phyloP scores from a whole-genome alignment of 2,888 invertebrate species.

The Volucella inflata region DNA sequence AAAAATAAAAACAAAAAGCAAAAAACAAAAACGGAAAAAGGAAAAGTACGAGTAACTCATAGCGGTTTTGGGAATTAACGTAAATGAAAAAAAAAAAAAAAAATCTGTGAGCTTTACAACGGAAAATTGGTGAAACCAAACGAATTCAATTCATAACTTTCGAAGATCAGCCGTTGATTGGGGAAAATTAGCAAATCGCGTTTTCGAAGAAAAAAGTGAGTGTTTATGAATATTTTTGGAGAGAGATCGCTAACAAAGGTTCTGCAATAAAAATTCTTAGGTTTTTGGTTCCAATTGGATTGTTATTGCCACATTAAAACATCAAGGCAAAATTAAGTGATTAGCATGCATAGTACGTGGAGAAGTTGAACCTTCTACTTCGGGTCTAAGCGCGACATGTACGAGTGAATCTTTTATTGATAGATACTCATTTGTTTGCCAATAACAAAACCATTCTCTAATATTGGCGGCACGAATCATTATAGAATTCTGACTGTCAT shows the following conservation, averaged over 20 bases:
- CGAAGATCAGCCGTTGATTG: conserved; percentile 40
- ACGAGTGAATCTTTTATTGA: conserved; percentile 37
- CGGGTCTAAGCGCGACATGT: conserved; percentile 48
- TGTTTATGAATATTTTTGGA: background rate
- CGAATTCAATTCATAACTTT: conserved; percentile 49
- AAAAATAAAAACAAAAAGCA: background rate
- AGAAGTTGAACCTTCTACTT: conserved; percentile 24
- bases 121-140: conserved; percentile 9
- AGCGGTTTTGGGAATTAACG: too few relatives aligned
- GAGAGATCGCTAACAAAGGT: background rate
- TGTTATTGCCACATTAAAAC: conserved; percentile 44
- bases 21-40: background rate
- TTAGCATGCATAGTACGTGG: conserved; percentile 63
- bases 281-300: conserved; percentile 17
- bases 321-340: conserved; percentile 43
- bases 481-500: conserved; percentile 61
- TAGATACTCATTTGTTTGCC: conserved; percentile 41
- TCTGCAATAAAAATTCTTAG: conserved; percentile 49
- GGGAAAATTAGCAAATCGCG: conserved; percentile 9
- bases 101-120: background rate
- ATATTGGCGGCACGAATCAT: conserved; percentile 54
- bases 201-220: conserved; percentile 27
- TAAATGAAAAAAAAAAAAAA: background rate
- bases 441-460: conserved; percentile 48
- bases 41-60: too few relatives aligned